Conservation (phyloP, 2,113 vertebrate species). For the Macquaria ambigua region DNA sequence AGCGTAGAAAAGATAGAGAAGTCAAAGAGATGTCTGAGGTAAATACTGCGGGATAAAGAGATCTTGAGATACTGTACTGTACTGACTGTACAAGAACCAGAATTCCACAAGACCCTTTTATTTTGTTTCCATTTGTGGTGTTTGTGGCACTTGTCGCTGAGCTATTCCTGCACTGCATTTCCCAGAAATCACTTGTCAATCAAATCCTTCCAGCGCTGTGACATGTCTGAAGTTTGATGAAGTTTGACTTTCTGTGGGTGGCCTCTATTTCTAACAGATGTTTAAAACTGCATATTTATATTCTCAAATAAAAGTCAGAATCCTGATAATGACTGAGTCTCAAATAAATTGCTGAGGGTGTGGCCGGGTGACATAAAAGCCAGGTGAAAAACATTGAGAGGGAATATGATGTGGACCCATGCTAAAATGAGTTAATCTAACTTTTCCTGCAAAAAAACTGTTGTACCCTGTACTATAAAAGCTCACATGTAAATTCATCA, state of each 20-base stretch:
- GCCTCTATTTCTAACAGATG: neutral
- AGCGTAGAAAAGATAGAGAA: conserved; percentile 8
- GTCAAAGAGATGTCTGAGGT: conserved; percentile 4
- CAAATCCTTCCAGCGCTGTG: neutral
- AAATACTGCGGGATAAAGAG: neutral
- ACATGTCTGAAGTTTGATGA: neutral
- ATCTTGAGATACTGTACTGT: neutral
- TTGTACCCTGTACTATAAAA: too few species aligned
- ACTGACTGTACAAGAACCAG: neutral
- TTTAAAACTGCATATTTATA: neutral
- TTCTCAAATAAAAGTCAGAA: too few species aligned
- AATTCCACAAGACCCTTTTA: neutral
- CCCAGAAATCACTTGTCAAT: conserved; percentile 4
- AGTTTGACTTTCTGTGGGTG: neutral
- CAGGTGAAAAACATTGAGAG: neutral
- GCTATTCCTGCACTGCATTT: conserved; percentile 15
- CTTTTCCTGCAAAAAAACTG: too few species aligned
- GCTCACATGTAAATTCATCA: too few species aligned
- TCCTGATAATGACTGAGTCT: too few species aligned
- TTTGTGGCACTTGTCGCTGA: neutral
- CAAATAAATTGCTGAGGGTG: too few species aligned
- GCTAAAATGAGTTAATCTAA: too few species aligned
- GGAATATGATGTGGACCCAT: neutral
- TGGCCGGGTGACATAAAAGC: neutral
- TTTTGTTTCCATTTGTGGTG: neutral